Percentiles rank a stretch among this genome's conserved stretches.
These are phyloP conservation scores for Saccopteryx leptura DNA, from an alignment of 2,113 vertebrate genomes.

Conservation along the genomic window DNA sequence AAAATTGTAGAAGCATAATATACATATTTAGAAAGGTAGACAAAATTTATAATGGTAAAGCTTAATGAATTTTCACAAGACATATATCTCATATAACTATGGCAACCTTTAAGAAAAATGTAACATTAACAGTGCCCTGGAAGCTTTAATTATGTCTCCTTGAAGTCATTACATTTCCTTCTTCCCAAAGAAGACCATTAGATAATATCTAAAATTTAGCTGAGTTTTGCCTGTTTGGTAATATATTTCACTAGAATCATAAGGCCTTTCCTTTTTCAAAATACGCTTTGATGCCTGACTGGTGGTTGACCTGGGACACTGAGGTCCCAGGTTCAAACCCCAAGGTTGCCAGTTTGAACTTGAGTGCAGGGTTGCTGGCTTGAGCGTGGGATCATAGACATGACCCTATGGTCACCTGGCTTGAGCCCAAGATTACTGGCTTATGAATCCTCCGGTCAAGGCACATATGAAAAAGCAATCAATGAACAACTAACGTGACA, in stretches of 20 bases:
- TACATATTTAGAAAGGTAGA: background rate
- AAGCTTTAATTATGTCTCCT: background rate
- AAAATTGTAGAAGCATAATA: background rate
- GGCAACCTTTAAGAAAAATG: background rate
- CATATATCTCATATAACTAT: background rate
- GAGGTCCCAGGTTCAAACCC: no score
- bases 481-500: no score
- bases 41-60: background rate
- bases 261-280: background rate
- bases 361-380: no score
- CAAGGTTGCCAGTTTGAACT: no score
- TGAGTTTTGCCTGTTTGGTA: background rate
- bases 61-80: background rate
- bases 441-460: no score
- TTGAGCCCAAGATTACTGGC: no score
- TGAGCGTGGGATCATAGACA: no score
- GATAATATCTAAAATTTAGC: background rate
- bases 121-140: background rate
- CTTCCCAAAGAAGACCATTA: background rate
- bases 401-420: no score
- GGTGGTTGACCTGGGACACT: no score
- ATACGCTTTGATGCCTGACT: background rate
- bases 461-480: no score
- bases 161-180: background rate
- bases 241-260: background rate